Evolutionary conservation across 2,888 invertebrate genomes (phyloP).

Genomic region (Eupithecia inturbata): DNA sequence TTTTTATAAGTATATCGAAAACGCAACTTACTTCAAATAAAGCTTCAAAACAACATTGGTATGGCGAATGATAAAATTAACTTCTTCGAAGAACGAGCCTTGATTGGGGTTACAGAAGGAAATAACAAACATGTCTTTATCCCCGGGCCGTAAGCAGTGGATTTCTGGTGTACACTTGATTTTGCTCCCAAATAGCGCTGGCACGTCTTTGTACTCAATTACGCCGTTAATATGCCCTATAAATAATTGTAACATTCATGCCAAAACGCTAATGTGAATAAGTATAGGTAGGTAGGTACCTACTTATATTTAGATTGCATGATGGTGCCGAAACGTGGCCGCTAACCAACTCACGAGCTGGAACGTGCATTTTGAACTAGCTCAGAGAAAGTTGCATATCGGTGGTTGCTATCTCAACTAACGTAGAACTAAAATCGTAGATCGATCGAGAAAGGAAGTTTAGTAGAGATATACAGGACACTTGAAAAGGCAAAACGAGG

Average conservation of each 20-base stretch:
- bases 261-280: conserved; percentile 26
- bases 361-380: not conserved
- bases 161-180: conserved; percentile 80
- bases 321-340: not conserved
- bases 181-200: conserved; percentile 83
- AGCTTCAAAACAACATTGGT: conserved; percentile 82
- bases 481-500: not conserved
- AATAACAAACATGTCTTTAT: conserved; percentile 80
- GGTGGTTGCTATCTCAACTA: not conserved
- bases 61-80: conserved; percentile 84
- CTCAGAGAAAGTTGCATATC: not conserved
- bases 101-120: conserved; percentile 83
- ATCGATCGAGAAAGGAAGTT: not conserved
- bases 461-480: not conserved
- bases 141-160: conserved; percentile 76
- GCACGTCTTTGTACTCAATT: conserved; percentile 73
- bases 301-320: conserved; percentile 31
- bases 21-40: conserved; percentile 80
- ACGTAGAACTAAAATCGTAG: too few relatives aligned
- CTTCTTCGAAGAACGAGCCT: conserved; percentile 86
- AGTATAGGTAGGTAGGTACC: not conserved
- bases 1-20: not conserved
- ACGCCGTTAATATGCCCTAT: conserved; percentile 85
- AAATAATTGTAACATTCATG: conserved; percentile 44
- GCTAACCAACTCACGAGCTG: not conserved